Evolutionary conservation across 2,888 invertebrate species (phyloP), one percentile per base, ranked within the genome.

Genomic region (Sphinx pinastri): DNA sequence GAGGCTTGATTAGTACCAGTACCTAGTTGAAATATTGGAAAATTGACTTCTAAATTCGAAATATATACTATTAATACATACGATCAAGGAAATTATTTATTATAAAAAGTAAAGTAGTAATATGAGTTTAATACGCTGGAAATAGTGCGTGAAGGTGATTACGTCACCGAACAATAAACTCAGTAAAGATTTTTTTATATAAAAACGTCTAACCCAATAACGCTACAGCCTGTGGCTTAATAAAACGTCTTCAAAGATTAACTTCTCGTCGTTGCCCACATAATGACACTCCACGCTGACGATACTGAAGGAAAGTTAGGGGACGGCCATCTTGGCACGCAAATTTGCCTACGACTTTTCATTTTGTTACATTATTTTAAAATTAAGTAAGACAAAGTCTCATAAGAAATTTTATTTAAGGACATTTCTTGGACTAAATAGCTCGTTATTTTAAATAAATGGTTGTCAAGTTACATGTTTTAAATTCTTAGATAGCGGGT

Each of bases 171-270:
- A 19, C 49, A 45, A 60, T 60, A 63, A 47, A 49, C 49, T 16
- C 47, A 63, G 47, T 49, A 63, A 63, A 63, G 60, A 16, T 63
- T 63, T 63, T n/a, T 63, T 31, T 47, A 63, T 63, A 63, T 47
- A 49, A 60, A 55, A 60, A 63, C 63, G 19, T 47, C 49, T 25
- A 47, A 59, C 59, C 31, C 58, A 58, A 59, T 68, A 59, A 70
- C 67, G 67, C 52, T 71, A 58, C 47, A 66, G 68, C 51, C 12
- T 59, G 71, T 68, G 70, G 67, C 66, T 73, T 72, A 75, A 73
- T 77, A 73, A 75, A 76, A 75, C 74, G 74, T 75, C 71, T 73
- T 60, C 60, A 63, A 69, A 78, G 74, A 78, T 79, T 78, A 78
- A 77, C 79, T 76, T 74, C 76, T 76, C 73, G 71, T 69, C 68